Evolutionary conservation across 2,113 vertebrate genomes (phyloP).

Genomic region (Pogonocichla stellata): DNA sequence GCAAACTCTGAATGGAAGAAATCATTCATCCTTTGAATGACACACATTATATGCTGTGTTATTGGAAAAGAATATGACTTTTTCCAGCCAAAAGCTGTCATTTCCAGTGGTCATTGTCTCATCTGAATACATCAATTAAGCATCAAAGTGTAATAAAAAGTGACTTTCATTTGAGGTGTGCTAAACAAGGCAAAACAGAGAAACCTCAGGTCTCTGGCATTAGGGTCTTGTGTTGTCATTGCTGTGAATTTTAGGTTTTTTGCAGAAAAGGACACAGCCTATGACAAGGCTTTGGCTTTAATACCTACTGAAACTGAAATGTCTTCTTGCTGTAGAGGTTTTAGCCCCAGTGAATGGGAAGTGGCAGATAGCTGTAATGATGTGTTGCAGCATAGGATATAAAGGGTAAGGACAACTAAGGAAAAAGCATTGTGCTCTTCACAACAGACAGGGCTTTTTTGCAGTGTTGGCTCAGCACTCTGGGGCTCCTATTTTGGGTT

Average conservation of each 20-base stretch:
- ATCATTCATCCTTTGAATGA: constrained; percentile 15
- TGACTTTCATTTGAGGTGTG: background rate
- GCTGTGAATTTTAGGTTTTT: background rate
- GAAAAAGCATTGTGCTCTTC: background rate
- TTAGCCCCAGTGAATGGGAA: background rate
- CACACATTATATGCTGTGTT: background rate
- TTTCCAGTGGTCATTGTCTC: background rate
- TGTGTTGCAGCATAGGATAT: background rate
- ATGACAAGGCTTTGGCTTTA: background rate
- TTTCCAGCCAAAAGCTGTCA: background rate
- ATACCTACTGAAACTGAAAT: background rate
- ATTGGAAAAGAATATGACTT: background rate
- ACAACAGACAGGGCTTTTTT: background rate
- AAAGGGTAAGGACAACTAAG: background rate
- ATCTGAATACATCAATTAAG: background rate
- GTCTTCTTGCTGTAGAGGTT: background rate
- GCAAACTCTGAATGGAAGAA: constrained; percentile 41
- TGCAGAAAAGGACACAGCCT: background rate
- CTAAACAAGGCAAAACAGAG: background rate
- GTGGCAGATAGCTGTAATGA: background rate
- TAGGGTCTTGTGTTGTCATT: background rate
- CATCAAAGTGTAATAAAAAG: background rate
- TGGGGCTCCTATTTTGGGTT: background rate
- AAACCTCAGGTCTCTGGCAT: background rate
- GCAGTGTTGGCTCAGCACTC: background rate